Base-by-base conservation (phyloP, 2,113 vertebrate genomes). In the Damaliscus lunatus region DNA sequence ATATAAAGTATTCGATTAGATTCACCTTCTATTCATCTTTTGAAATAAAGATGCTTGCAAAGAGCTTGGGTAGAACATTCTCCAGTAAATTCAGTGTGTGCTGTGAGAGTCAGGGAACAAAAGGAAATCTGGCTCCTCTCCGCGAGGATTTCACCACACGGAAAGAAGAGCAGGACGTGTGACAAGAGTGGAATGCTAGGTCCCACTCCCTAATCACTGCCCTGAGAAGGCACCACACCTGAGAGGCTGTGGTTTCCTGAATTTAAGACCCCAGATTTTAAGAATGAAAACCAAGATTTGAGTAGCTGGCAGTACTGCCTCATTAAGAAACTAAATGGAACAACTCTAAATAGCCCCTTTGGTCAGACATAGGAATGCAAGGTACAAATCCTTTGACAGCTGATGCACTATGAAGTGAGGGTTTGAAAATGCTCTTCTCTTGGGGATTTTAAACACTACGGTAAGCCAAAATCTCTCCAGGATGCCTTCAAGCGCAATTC, bases 251-350 rank as follows among this genome's bases (percentile, higher is more conserved):
- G 12, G 33, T 78, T 96, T 5, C 46, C 11, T 2, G 1, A 31
- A 90, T 97, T 91, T 88, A 96, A 97, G 53, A 64, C 11, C 11
- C 7, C 36, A 16, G 40, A 25, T 62, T 55, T 52, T 52, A 84
- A 83, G 48, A 74, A 57, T 67, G 87, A 91, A 74, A 86, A 92
- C 94, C n/a, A 95, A 93, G n/a, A 78, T 84, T 86, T 94, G 43
- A 92, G 31, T 43, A 92, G 25, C 90, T 89, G 25, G 46, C 91
- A 88, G 57, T 9, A 83, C 29, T 46, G 17, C 17, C 50, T 21
- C 53, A 59, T 81, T 96, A 93, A 94, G 57, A 97, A 97, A 94
- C n/a, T 52, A 91, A 90, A 96, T 55, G 25, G 43, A 97, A 87
- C 50, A 87, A 52, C 67, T 95, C 31, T 77, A 88, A 96, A 95